Evolutionary conservation across 2,888 invertebrate species (phyloP).

Genomic region (Hofmannophila pseudospretella): DNA sequence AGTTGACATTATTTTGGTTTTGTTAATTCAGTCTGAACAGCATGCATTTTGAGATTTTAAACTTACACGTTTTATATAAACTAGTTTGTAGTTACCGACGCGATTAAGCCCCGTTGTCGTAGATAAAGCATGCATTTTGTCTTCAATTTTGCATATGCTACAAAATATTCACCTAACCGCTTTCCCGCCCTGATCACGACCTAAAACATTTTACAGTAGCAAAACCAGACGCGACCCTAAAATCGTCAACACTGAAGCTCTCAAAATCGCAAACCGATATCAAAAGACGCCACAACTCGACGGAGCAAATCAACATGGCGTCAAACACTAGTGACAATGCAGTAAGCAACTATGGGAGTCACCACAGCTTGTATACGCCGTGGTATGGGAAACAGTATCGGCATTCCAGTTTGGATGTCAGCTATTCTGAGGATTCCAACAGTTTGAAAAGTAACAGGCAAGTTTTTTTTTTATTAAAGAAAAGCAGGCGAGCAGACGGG

Average conservation of each 20-base stretch:
- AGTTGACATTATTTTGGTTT: too few species aligned
- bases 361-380: constrained; percentile 57
- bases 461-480: background rate
- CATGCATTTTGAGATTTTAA: too few species aligned
- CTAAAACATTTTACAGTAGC: constrained; percentile 41
- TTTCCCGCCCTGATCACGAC: too few species aligned
- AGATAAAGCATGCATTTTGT: too few species aligned
- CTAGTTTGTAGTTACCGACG: too few species aligned
- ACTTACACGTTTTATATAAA: too few species aligned
- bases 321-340: constrained; percentile 43
- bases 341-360: constrained; percentile 65
- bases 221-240: constrained; percentile 53
- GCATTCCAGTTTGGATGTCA: constrained; percentile 69
- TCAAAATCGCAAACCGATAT: constrained; percentile 73
- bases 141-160: too few species aligned
- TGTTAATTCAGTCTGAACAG: too few species aligned
- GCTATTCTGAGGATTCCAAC: constrained; percentile 82
- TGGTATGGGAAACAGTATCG: constrained; percentile 56
- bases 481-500: too few species aligned
- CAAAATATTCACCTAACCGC: too few species aligned
- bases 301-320: constrained; percentile 54
- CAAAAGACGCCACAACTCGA: constrained; percentile 74
- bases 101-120: too few species aligned
- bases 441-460: constrained; percentile 82
- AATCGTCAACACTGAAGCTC: constrained; percentile 51